phyloP scores from a whole-genome alignment of 2,113 vertebrate species.

The Ammodramus savannarum region DNA sequence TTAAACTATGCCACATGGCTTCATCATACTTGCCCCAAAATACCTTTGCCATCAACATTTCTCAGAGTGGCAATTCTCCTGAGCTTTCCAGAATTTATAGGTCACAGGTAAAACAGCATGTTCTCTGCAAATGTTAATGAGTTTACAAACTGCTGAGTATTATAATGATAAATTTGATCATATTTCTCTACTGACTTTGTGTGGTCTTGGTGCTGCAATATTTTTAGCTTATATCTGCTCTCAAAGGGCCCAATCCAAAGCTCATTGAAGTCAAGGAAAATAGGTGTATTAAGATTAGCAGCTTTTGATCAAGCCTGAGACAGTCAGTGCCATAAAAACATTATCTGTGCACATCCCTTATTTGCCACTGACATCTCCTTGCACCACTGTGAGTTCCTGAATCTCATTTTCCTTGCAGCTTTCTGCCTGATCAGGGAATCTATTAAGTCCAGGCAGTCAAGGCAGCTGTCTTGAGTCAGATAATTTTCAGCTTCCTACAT shows the following conservation, averaged over 20 bases:
- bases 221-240: slow-evolving; percentile 11
- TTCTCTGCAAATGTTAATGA: slow-evolving; percentile 59
- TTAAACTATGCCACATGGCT: background rate
- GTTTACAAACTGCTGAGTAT: slow-evolving; percentile 56
- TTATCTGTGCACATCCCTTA: background rate
- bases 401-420: slow-evolving; percentile 5
- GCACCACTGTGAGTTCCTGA: background rate
- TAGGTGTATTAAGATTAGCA: slow-evolving; percentile 10
- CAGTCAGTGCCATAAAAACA: background rate
- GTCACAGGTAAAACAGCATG: slow-evolving; percentile 45
- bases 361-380: background rate
- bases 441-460: slow-evolving; percentile 4
- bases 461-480: slow-evolving; percentile 19
- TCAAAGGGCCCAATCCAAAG: slow-evolving; percentile 15
- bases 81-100: slow-evolving; percentile 27
- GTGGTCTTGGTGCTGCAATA: background rate
- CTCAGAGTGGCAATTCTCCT: background rate
- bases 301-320: slow-evolving; percentile 30
- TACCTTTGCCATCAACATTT: slow-evolving; percentile 6
- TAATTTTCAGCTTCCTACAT: slow-evolving; percentile 23
- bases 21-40: background rate
- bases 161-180: slow-evolving; percentile 30
- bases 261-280: slow-evolving; percentile 31
- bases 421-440: slow-evolving; percentile 24
- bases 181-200: slow-evolving; percentile 16